A percentile compares a stretch with the other conserved stretches of the same genome.
phyloP scores from a whole-genome alignment of 2,888 invertebrate species.

The Eustalomyia histrio region DNA sequence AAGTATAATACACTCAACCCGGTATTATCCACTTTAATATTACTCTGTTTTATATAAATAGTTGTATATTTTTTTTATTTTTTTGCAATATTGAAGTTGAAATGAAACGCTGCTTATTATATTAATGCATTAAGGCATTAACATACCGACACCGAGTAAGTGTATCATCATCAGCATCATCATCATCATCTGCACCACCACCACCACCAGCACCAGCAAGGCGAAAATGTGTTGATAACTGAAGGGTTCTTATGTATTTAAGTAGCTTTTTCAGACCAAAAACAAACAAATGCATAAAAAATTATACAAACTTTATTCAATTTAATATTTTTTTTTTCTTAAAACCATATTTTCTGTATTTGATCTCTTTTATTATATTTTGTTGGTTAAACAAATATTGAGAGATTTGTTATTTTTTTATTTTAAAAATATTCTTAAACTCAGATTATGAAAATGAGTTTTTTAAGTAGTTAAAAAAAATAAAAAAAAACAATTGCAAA shows the following conservation, averaged over 20 bases:
- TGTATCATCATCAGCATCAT: conserved; percentile 16
- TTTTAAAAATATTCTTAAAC: conserved; percentile 36
- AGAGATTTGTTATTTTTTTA: not conserved
- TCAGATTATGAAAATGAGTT: conserved; percentile 61
- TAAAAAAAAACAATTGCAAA: not conserved
- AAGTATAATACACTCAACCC: not conserved
- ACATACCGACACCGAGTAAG: conserved; percentile 11
- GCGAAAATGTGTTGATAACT: conserved; percentile 41
- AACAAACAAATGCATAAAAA: not conserved
- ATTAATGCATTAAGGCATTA: conserved; percentile 44
- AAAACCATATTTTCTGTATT: conserved; percentile 24
- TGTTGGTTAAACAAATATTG: conserved; percentile 18
- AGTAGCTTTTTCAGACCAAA: conserved; percentile 28
- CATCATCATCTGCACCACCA: not conserved
- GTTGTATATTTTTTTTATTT: not conserved
- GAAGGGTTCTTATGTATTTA: conserved; percentile 44
- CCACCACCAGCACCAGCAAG: conserved; percentile 9
- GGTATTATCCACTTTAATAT: not conserved
- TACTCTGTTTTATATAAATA: not conserved
- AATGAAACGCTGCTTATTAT: conserved; percentile 46
- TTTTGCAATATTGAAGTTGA: not conserved
- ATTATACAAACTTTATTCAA: conserved; percentile 31
- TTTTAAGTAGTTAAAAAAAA: conserved; percentile 33
- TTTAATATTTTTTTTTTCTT: conserved; percentile 24
- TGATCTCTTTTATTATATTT: conserved; percentile 35